Percentiles rank a stretch among this genome's conserved stretches.
These are phyloP conservation scores for Zelostemma sp. DNA, from an alignment of 1,140 invertebrate species.

Conservation along the genomic window DNA sequence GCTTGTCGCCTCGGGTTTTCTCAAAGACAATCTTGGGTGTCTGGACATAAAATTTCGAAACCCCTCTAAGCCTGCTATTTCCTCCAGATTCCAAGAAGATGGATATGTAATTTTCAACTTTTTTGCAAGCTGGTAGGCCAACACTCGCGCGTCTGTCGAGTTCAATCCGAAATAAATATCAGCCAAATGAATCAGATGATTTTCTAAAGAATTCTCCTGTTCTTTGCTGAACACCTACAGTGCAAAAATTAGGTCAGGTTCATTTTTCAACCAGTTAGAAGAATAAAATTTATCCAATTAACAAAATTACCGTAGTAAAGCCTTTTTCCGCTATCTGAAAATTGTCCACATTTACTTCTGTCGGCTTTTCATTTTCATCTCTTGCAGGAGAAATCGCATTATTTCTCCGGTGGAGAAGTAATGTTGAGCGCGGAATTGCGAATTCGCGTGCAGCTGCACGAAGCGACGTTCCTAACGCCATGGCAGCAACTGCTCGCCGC, in stretches of 20 bases:
- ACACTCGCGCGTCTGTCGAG: conserved; percentile 15
- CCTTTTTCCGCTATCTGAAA: conserved; percentile 5
- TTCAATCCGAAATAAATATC: conserved; percentile 24
- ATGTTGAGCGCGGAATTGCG: conserved; percentile 5
- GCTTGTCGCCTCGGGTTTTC: conserved; percentile 46
- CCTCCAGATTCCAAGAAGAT: not conserved
- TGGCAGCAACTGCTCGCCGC: conserved; percentile 8
- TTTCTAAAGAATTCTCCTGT: conserved; percentile 6
- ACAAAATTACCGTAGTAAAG: conserved; percentile 3
- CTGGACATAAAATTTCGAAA: conserved; percentile 23
- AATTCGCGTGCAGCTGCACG: conserved; percentile 12
- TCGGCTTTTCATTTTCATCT: not conserved
- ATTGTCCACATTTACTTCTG: conserved; percentile 8
- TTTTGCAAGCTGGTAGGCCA: conserved; percentile 32
- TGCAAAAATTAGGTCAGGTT: conserved; percentile 1
- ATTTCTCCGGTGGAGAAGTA: conserved; percentile 9
- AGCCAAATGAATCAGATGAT: not conserved
- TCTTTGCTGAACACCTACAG: conserved; percentile 10
- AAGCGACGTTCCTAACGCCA: conserved; percentile 4
- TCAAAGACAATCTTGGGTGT: conserved; percentile 32
- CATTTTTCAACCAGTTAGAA: too few relatives aligned
- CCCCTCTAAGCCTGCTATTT: conserved; percentile 36
- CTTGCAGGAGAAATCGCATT: not conserved
- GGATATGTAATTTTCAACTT: conserved; percentile 1
- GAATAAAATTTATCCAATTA: not conserved